phyloP scores from a whole-genome alignment of 2,888 invertebrate genomes.

The Dynastes hyllus region DNA sequence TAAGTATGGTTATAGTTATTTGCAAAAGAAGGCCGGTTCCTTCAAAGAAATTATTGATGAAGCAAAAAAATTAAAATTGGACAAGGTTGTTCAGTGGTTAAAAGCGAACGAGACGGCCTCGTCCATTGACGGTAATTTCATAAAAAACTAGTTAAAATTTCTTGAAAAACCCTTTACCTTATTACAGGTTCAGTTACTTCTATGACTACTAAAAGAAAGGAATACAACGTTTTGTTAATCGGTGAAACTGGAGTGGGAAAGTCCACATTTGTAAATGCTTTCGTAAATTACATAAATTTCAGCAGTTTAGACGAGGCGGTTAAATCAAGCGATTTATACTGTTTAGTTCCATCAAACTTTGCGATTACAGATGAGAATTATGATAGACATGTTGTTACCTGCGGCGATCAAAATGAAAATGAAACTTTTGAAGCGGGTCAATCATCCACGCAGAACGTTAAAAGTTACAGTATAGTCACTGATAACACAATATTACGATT shows the following conservation, averaged over 20 bases:
- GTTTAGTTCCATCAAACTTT: constrained; percentile 53
- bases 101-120: background rate
- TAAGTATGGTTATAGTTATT: background rate
- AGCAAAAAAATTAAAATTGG: background rate
- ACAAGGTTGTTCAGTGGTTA: constrained; percentile 10
- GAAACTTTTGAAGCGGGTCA: constrained; percentile 52
- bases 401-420: constrained; percentile 51
- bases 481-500: constrained; percentile 31
- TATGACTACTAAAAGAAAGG: constrained; percentile 21
- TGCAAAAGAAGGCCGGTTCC: background rate
- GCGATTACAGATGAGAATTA: constrained; percentile 55
- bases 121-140: background rate
- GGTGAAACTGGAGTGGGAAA: constrained; percentile 58
- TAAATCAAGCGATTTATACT: constrained; percentile 45
- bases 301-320: constrained; percentile 50
- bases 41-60: background rate
- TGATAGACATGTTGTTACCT: constrained; percentile 42
- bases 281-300: constrained; percentile 54
- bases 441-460: constrained; percentile 50
- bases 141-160: background rate
- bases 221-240: constrained; percentile 56
- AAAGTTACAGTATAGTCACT: constrained; percentile 29
- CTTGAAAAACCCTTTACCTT: no score
- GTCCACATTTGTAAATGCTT: constrained; percentile 57
- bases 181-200: no score